Evolutionary conservation across 2,888 invertebrate genomes (phyloP), one percentile per base, ranked within the genome.

Genomic region (Spodoptera exigua): DNA sequence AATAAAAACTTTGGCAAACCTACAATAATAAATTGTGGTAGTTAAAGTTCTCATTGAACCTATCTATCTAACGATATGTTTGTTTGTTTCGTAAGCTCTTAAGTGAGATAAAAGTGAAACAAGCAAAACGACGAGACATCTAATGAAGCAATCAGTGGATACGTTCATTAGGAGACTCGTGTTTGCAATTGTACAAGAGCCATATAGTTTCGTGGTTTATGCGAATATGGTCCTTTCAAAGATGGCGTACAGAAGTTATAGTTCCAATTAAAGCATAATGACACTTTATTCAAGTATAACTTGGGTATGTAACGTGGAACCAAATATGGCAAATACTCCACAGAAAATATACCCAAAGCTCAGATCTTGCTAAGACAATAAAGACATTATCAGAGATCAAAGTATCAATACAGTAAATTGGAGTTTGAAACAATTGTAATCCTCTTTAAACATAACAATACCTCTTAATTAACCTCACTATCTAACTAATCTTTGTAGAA

Each of bases 81-180:
- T 70, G 63, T 70, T 69, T 69, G 70, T 70, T 66, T 51, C 34
- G 44, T 54, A 70, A 66, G 60, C 21, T 56, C 34, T 41, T 46
- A 34, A 2, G 21, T 41, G 43, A 60, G 48, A 63, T 69, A 63
- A 67, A 57, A 68, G 37, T 53, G 34, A 70, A 66, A 70, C 55
- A 67, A 67, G 60, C 49, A 62, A 61, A 56, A 62, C 47, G 41
- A 47, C 14, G 41, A 60, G 62, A 68, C 48, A 64, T 73, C 55
- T 65, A 73, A 70, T 73, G 64, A 75, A 70, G 76, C 65, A 68
- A 76, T 73, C 61, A 72, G 54, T 37, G 34, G 52, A 51, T 49
- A 62, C 63, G 48, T 68, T 70, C 55, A 61, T 74, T 74, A 61
- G 60, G 21, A 17, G 17, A 48, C 35, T 34, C 16, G 46, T 53